phyloP scores from a whole-genome alignment of 1,140 invertebrate genomes.

The Drosophila funebris region DNA sequence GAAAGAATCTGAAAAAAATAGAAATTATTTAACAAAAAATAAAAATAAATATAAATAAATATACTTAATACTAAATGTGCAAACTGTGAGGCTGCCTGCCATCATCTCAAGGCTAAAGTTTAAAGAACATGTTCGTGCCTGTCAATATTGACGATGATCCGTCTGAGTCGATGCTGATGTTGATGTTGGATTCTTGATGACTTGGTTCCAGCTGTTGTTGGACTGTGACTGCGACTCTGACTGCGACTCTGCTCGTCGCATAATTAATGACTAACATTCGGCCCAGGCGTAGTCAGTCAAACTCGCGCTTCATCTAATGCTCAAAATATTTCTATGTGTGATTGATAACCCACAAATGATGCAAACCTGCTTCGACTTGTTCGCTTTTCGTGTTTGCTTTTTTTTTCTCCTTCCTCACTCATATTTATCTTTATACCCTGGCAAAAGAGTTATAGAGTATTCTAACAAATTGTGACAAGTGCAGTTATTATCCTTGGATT shows the following conservation, averaged over 20 bases:
- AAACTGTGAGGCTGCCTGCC: conserved; percentile 47
- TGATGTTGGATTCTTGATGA: conserved; percentile 18
- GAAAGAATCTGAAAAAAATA: conserved; percentile 46
- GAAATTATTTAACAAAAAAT: conserved; percentile 35
- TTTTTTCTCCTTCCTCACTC: not conserved
- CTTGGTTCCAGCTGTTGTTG: conserved; percentile 22
- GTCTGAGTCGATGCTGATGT: conserved; percentile 30
- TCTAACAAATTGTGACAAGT: not conserved
- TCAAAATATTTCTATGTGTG: conserved; percentile 71
- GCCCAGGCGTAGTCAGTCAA: conserved; percentile 80
- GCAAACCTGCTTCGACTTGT: conserved; percentile 66
- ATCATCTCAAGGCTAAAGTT: conserved; percentile 73
- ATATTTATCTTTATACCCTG: conserved; percentile 12
- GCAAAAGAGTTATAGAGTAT: not conserved
- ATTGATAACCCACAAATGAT: conserved; percentile 78
- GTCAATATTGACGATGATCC: conserved; percentile 82
- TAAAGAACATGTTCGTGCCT: conserved; percentile 73
- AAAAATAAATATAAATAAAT: conserved; percentile 24
- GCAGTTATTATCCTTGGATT: not conserved
- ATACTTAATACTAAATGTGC: conserved; percentile 49
- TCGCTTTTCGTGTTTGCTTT: conserved; percentile 29
- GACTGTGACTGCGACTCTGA: not conserved
- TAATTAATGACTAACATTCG: conserved; percentile 82
- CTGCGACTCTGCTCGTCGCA: conserved; percentile 20
- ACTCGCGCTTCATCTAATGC: conserved; percentile 77